These are phyloP conservation scores for Hypsibius dujardini DNA, from an alignment of 1,140 invertebrate species.

Conservation along the genomic window DNA sequence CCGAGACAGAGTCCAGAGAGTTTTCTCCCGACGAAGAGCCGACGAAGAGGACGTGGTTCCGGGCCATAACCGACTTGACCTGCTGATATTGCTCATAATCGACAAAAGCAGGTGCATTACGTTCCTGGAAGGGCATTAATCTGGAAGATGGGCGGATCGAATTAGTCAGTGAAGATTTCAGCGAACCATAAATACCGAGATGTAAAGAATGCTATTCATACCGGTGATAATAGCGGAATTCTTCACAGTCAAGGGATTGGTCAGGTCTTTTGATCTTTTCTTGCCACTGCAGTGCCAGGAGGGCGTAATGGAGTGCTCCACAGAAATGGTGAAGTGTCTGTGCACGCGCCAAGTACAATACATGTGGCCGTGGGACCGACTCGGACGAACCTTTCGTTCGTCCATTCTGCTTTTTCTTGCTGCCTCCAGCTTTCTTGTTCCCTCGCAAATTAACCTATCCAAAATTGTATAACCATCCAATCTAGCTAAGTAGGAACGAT, in stretches of 20 bases:
- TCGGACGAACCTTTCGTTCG: too few relatives aligned
- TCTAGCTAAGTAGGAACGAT: too few relatives aligned
- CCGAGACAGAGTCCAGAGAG: background rate
- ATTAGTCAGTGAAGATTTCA: too few relatives aligned
- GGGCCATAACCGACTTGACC: background rate
- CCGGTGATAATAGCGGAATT: constrained; percentile 13
- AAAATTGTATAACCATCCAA: background rate
- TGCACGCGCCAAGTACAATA: background rate
- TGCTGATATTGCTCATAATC: background rate
- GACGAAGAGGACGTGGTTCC: background rate
- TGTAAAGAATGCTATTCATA: background rate
- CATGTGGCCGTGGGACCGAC: background rate
- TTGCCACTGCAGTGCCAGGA: constrained; percentile 2
- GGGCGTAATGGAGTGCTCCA: background rate
- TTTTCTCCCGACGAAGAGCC: background rate
- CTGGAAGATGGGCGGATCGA: background rate
- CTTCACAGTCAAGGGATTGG: constrained; percentile 1
- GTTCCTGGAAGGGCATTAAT: constrained; percentile 2
- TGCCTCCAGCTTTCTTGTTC: background rate
- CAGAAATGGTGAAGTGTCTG: constrained; percentile 4
- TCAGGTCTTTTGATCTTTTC: background rate
- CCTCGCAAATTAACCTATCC: background rate
- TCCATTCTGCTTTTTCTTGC: background rate
- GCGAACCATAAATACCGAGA: too few relatives aligned
- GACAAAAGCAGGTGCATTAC: constrained; percentile 12